Conservation (phyloP, 2,797 vertebrate genomes). For the Lerista edwardsae region DNA sequence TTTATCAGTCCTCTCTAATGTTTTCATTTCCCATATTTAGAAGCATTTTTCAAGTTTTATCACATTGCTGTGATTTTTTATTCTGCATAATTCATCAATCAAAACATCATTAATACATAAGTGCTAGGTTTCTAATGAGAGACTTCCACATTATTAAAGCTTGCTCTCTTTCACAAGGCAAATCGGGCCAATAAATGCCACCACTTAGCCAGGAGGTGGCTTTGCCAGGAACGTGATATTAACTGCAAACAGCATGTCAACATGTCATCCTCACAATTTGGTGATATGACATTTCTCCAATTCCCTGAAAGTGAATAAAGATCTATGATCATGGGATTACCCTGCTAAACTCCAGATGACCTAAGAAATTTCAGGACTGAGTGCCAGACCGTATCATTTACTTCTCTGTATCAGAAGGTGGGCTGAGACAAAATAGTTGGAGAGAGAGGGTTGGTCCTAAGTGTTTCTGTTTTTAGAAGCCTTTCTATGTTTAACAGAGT, state of each 20-base stretch:
- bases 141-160: background rate
- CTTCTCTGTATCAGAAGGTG: background rate
- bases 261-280: slow-evolving; percentile 3
- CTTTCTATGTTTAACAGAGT: slow-evolving; percentile 8
- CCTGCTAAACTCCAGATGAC: background rate
- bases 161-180: background rate
- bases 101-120: no score
- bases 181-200: background rate
- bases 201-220: background rate
- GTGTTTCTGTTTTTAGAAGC: slow-evolving; percentile 21
- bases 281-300: background rate
- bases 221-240: slow-evolving; percentile 25
- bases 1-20: no score
- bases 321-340: background rate
- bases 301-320: slow-evolving; percentile 10
- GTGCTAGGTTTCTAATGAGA: background rate
- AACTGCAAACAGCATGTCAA: background rate
- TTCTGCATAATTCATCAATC: background rate
- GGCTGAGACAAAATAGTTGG: slow-evolving; percentile 5
- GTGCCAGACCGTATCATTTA: background rate
- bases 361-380: background rate
- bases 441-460: background rate
- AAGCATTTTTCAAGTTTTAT: background rate
- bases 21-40: background rate
- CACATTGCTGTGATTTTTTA: background rate